Conservation (phyloP, 2,888 invertebrate genomes). For the Eumacrocentrus americanus region DNA sequence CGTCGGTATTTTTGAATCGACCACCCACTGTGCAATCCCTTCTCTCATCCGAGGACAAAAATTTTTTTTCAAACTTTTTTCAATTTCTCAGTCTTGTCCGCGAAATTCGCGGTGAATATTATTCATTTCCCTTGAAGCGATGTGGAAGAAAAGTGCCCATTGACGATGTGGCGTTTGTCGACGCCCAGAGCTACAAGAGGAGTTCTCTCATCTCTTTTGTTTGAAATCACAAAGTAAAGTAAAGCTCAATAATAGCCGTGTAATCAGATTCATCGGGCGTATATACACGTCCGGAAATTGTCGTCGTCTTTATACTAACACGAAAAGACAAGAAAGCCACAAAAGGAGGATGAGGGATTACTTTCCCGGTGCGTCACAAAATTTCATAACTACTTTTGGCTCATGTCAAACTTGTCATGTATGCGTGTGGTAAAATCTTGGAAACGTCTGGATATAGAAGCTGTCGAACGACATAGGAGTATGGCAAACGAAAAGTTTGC, state of each 20-base stretch:
- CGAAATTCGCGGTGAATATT: background rate
- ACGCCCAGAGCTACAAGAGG: slow-evolving; percentile 23
- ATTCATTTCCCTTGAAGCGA: background rate
- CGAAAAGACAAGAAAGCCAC: background rate
- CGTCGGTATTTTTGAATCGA: slow-evolving; percentile 36
- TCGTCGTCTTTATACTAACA: background rate
- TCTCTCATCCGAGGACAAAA: no score
- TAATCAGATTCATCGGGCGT: slow-evolving; percentile 43
- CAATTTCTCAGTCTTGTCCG: background rate
- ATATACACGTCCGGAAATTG: slow-evolving; percentile 34
- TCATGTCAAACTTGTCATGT: background rate
- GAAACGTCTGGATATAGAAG: slow-evolving; percentile 18
- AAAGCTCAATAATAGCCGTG: slow-evolving; percentile 44
- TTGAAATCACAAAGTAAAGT: slow-evolving; percentile 48
- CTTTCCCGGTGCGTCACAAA: background rate
- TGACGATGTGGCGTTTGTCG: slow-evolving; percentile 20
- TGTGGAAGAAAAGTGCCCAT: slow-evolving; percentile 19
- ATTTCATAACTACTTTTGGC: slow-evolving; percentile 15
- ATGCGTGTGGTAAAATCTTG: slow-evolving; percentile 20
- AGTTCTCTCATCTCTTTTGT: slow-evolving; percentile 40
- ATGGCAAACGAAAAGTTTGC: slow-evolving; percentile 5
- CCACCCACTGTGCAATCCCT: background rate
- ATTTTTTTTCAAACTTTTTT: no score
- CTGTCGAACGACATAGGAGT: background rate
- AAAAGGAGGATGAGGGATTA: background rate